These are phyloP conservation scores for Bolinopsis microptera DNA, from an alignment of 37 sponge, comb jelly and placozoan species.

Conservation along the genomic window DNA sequence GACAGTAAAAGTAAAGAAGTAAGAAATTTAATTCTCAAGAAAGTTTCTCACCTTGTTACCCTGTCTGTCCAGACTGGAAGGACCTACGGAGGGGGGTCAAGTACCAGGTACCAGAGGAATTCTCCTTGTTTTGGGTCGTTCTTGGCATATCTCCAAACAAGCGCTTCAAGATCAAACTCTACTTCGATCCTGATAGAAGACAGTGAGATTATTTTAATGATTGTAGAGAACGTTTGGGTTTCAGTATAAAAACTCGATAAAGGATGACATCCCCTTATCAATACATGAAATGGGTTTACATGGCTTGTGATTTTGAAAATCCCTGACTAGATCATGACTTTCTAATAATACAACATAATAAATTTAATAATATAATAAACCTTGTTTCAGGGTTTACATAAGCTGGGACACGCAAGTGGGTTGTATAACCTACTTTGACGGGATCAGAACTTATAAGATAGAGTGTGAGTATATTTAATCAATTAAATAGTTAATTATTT, in stretches of 20 bases:
- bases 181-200: not conserved
- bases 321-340: too few species aligned
- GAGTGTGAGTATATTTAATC: constrained; percentile 9
- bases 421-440: constrained; percentile 33
- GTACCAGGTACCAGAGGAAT: constrained; percentile 13
- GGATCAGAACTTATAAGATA: not conserved
- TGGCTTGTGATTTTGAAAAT: too few species aligned
- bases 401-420: constrained; percentile 45
- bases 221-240: too few species aligned
- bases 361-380: too few species aligned
- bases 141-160: constrained; percentile 15
- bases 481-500: too few species aligned
- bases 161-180: constrained; percentile 49
- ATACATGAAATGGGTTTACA: too few species aligned
- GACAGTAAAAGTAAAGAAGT: too few species aligned
- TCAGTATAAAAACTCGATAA: too few species aligned
- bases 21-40: too few species aligned
- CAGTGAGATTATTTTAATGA: constrained; percentile 54
- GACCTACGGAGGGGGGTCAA: not conserved
- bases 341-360: too few species aligned
- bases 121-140: constrained; percentile 43
- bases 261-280: too few species aligned
- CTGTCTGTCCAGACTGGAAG: constrained; percentile 28
- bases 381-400: constrained; percentile 14
- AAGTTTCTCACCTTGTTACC: not conserved